Evolutionary conservation across 1,140 invertebrate genomes (phyloP), one percentile per base, ranked within the genome.

Genomic region (Diorhabda elongata): DNA sequence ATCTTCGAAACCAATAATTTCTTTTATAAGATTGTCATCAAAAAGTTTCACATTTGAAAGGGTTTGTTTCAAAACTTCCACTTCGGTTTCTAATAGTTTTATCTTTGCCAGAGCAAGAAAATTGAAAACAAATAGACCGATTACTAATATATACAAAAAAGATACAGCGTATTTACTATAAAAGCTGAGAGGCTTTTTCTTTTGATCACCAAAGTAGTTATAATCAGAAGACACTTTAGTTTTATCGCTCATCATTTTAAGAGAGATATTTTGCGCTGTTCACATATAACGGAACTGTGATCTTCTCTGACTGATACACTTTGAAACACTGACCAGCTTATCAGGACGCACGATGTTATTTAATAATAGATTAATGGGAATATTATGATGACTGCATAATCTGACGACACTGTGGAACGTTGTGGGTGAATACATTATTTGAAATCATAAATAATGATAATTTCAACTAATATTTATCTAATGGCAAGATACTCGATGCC

Each of bases 61-160:
- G 42, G 56, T 9, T 7, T 42, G 9, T 43, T 64, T 69, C 5
- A 69, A 42, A 56, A 26, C 3, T 3, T 64, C 67, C 11, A 69
- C 57, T 64, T 69, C 67, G 42, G 58, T 43, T 57, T 44, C 63
- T 42, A 69, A n/a, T 8, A 42, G 52, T 9, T 56, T 44, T n/a
- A 69, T 59, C 8, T 52, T 43, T 3, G 52, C 11, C 42, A 64
- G 7, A 3, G 61, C 8, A 9, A 57, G 41, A 26, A 63, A 63
- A 9, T 9, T 61, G 41, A 61, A 11, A 5, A 52, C 60, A 5
- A 68, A 62, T 26, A 62, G 43, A n/a, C 56, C 8, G 26, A 56
- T 44, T 42, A 63, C 56, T 42, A 58, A 41, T 5, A 58, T 26
- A 5, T 61, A 57, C n/a, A 69, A 42, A 26, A 69, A 41, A 42